These are phyloP conservation scores for Callinectes sapidus DNA, from an alignment of 2,888 invertebrate species.

Conservation along the genomic window DNA sequence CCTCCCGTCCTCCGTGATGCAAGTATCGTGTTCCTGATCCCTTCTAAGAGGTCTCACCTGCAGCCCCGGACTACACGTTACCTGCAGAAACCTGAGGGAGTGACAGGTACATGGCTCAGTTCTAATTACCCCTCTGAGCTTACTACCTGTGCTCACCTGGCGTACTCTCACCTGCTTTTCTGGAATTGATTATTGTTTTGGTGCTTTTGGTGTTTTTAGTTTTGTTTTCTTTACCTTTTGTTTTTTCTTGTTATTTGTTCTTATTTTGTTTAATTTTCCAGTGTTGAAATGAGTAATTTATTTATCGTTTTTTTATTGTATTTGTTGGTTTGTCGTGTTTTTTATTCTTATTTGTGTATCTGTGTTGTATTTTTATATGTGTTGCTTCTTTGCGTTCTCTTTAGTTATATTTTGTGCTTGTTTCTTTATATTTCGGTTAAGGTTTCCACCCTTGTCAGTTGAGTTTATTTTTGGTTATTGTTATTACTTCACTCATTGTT, in stretches of 20 bases:
- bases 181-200: background rate
- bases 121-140: background rate
- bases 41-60: background rate
- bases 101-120: slow-evolving; percentile 1
- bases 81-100: background rate
- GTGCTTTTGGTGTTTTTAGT: background rate
- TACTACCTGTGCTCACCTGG: background rate
- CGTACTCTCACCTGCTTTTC: background rate
- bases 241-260: background rate
- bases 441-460: background rate
- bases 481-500: background rate
- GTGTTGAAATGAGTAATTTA: background rate
- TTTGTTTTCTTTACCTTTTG: background rate
- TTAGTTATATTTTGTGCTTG: background rate
- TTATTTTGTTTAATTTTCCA: background rate
- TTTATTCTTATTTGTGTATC: background rate
- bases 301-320: background rate
- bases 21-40: slow-evolving; percentile 10
- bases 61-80: background rate
- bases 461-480: background rate
- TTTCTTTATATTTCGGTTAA: background rate
- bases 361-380: background rate
- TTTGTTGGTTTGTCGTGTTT: background rate
- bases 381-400: background rate
- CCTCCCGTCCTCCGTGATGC: background rate